Conservation (phyloP, 2,888 invertebrate species). For the Teinopalpus imperialis region DNA sequence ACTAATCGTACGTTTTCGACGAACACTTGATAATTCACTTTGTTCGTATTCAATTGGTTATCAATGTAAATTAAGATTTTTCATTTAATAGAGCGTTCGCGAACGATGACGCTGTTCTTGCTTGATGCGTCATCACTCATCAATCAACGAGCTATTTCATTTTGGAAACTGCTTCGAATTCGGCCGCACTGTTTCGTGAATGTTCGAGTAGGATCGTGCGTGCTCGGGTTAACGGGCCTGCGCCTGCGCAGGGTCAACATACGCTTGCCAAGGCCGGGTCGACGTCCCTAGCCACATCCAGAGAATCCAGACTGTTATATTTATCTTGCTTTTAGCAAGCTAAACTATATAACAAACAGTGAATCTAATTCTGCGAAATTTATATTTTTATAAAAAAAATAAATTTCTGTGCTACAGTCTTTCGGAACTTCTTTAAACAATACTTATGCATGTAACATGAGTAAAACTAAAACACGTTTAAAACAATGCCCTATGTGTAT, state of each 20-base stretch:
- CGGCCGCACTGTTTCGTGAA: constrained; percentile 36
- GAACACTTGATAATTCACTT: neutral
- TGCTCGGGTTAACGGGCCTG: constrained; percentile 54
- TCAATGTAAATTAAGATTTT: constrained; percentile 11
- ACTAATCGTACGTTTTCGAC: neutral
- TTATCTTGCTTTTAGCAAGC: too few species aligned
- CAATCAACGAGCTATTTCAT: constrained; percentile 13
- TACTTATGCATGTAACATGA: too few species aligned
- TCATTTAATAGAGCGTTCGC: constrained; percentile 6
- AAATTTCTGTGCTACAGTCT: too few species aligned
- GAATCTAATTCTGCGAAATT: neutral
- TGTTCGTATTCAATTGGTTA: constrained; percentile 13
- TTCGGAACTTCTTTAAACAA: too few species aligned
- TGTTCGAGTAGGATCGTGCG: constrained; percentile 41
- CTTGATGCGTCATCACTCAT: constrained; percentile 20
- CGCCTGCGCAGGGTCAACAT: constrained; percentile 67
- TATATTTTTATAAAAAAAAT: too few species aligned
- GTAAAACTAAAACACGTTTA: too few species aligned
- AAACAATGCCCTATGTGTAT: constrained; percentile 9
- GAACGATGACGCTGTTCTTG: constrained; percentile 38
- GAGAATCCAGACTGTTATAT: constrained; percentile 9
- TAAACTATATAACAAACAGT: too few species aligned
- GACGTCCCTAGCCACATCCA: constrained; percentile 41
- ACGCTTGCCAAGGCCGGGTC: constrained; percentile 66
- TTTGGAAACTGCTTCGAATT: constrained; percentile 39